Evolutionary conservation across 2,888 invertebrate species (phyloP).

Genomic region (Agriopis marginaria): DNA sequence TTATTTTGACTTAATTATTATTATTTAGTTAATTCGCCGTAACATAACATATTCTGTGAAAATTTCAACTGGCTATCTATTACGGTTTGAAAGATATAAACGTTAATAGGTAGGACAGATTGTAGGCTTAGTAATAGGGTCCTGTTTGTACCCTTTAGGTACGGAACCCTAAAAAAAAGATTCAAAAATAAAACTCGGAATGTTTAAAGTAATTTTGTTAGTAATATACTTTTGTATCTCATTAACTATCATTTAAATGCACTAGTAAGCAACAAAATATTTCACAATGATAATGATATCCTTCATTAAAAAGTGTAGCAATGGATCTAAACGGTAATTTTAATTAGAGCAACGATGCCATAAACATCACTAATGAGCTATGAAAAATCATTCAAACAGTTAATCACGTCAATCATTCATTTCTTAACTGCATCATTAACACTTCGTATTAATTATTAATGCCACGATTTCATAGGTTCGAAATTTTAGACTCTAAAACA

Average conservation of each 20-base stretch:
- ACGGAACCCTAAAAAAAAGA: too few relatives aligned
- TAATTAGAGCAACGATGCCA: slow-evolving; percentile 11
- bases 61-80: too few relatives aligned
- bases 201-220: neutral
- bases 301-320: slow-evolving; percentile 15
- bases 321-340: slow-evolving; percentile 9
- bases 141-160: too few relatives aligned
- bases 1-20: too few relatives aligned
- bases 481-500: neutral
- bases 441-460: slow-evolving; percentile 22
- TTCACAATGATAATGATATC: slow-evolving; percentile 9
- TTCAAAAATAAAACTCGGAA: too few relatives aligned
- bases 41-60: too few relatives aligned
- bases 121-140: too few relatives aligned
- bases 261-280: slow-evolving; percentile 8
- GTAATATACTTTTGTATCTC: neutral
- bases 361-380: slow-evolving; percentile 27
- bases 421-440: slow-evolving; percentile 27
- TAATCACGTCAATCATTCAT: slow-evolving; percentile 24
- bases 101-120: too few relatives aligned
- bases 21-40: too few relatives aligned
- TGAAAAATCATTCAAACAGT: slow-evolving; percentile 21
- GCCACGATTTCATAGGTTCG: neutral
- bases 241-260: slow-evolving; percentile 2
- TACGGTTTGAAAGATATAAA: too few relatives aligned